phyloP scores from a whole-genome alignment of 2,113 vertebrate genomes.

The Atrichornis clamosus region DNA sequence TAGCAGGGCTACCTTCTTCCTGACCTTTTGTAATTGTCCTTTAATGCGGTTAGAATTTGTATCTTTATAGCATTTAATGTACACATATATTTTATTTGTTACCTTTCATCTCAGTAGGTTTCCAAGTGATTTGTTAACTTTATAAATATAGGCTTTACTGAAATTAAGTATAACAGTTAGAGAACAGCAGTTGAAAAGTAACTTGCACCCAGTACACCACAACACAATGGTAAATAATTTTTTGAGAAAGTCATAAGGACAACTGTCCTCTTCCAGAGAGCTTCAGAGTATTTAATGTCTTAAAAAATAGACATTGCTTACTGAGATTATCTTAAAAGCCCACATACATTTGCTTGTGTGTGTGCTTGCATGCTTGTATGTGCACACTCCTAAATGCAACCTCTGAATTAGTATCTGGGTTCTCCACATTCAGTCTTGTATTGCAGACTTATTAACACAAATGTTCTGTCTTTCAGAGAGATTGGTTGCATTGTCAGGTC shows the following conservation, averaged over 20 bases:
- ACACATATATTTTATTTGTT: neutral
- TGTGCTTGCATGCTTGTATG: neutral
- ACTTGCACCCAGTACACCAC: neutral
- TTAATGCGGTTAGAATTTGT: neutral
- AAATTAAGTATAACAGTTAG: neutral
- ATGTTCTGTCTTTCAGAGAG: slow-evolving; percentile 74
- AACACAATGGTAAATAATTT: neutral
- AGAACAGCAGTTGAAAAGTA: neutral
- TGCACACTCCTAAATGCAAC: neutral
- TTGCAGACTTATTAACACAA: neutral
- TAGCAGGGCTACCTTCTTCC: neutral
- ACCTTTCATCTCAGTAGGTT: neutral
- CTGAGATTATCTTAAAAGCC: neutral
- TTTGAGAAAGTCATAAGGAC: neutral
- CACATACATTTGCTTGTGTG: neutral
- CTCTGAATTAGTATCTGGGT: neutral
- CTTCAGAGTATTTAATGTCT: neutral
- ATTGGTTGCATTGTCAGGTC: slow-evolving; percentile 88
- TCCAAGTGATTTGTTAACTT: neutral
- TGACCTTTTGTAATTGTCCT: neutral
- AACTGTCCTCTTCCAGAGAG: neutral
- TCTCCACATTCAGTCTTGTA: neutral
- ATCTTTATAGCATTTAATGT: neutral
- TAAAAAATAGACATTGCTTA: neutral
- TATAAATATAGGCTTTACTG: neutral